phyloP scores from a whole-genome alignment of 2,888 invertebrate species.

The Cyclophora albipunctata region DNA sequence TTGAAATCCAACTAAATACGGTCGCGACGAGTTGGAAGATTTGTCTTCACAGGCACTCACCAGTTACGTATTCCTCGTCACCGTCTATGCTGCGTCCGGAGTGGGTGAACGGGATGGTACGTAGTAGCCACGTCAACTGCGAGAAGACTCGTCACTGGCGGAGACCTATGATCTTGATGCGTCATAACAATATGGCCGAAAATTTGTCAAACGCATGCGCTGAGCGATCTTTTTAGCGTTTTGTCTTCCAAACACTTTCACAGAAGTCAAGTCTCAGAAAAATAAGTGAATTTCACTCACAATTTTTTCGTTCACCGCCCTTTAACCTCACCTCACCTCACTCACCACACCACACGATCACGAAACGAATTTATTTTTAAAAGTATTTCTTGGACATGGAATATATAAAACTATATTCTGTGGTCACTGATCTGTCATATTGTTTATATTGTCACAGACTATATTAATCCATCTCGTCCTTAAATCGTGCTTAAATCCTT shows the following conservation, averaged over 20 bases:
- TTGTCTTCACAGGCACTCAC: slow-evolving; percentile 82
- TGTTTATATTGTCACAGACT: no score
- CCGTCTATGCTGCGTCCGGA: slow-evolving; percentile 94
- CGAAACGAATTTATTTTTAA: not conserved
- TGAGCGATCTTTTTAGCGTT: slow-evolving; percentile 12
- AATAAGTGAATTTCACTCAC: no score
- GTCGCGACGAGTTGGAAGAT: slow-evolving; percentile 73
- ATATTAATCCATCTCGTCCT: no score
- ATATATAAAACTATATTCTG: not conserved
- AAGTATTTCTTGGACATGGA: not conserved
- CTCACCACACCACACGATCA: not conserved
- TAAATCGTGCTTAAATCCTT: no score
- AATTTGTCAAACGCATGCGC: slow-evolving; percentile 69
- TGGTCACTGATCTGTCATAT: not conserved
- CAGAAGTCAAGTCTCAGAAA: not conserved
- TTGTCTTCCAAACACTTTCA: slow-evolving; percentile 18
- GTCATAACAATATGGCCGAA: slow-evolving; percentile 85
- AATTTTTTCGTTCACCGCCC: no score
- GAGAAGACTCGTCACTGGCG: slow-evolving; percentile 89
- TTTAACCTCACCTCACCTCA: no score
- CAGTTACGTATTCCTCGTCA: slow-evolving; percentile 97
- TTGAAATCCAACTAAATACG: slow-evolving; percentile 59
- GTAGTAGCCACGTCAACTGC: slow-evolving; percentile 95
- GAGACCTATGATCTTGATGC: slow-evolving; percentile 84
- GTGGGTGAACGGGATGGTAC: slow-evolving; percentile 94